Conservation (phyloP, 2,797 vertebrate species). For the Molossus molossus region DNA sequence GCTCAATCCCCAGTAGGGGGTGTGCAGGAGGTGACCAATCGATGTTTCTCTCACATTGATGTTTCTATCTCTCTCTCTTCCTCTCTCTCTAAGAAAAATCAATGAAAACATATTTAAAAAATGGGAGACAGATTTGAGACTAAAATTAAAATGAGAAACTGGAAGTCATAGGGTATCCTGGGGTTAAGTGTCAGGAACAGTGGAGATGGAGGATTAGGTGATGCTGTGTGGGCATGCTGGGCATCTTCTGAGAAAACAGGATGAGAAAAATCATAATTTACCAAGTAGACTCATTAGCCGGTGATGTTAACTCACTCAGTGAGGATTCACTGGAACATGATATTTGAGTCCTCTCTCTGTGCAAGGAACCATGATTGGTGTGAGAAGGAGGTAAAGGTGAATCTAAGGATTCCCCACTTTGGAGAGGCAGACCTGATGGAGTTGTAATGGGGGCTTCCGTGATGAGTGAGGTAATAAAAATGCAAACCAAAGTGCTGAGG, state of each 20-base stretch:
- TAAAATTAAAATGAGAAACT: slow-evolving; percentile 26
- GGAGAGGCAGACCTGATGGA: neutral
- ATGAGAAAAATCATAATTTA: slow-evolving; percentile 17
- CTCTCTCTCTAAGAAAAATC: too few species aligned
- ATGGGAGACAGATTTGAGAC: neutral
- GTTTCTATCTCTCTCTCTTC: too few species aligned
- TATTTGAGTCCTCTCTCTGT: neutral
- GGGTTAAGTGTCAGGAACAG: neutral
- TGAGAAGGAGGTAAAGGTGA: neutral
- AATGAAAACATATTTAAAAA: slow-evolving; percentile 1
- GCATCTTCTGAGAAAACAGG: neutral
- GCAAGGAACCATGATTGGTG: neutral
- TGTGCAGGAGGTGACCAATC: too few species aligned
- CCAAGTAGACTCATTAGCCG: neutral
- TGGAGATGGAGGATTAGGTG: neutral
- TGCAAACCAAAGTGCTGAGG: neutral
- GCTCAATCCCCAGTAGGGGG: too few species aligned
- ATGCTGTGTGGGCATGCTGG: neutral
- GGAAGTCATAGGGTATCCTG: neutral
- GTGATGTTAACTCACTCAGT: neutral
- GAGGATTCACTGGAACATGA: neutral
- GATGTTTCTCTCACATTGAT: too few species aligned
- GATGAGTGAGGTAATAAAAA: neutral
- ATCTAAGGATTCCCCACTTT: neutral
- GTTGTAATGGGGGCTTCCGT: neutral